Evolutionary conservation across 2,113 vertebrate species (phyloP).

Genomic region (Halichoeres trimaculatus): DNA sequence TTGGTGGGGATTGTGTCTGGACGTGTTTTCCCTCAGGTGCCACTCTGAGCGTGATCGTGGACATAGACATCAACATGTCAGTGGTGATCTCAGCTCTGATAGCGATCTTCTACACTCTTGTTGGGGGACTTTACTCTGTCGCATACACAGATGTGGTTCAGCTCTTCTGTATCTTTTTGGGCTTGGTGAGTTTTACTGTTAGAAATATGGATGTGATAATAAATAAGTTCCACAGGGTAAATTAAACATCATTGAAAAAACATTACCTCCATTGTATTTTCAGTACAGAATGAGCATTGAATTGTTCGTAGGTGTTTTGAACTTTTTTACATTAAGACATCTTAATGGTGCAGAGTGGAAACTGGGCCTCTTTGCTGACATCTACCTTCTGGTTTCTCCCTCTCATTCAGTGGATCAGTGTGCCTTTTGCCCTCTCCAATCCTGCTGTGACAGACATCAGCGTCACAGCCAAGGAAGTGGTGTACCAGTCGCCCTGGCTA

Average conservation of each 20-base stretch:
- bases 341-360: too few species aligned
- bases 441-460: conserved; percentile 93
- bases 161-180: conserved; percentile 97
- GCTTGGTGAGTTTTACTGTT: conserved; percentile 87
- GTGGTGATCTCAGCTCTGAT: conserved; percentile 94
- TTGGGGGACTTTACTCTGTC: conserved; percentile 96
- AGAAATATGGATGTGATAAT: not conserved
- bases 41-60: conserved; percentile 96
- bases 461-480: conserved; percentile 87
- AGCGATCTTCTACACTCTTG: conserved; percentile 93
- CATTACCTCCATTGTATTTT: too few species aligned
- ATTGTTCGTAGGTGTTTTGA: too few species aligned
- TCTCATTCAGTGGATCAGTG: conserved; percentile 91
- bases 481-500: conserved; percentile 93
- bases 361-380: too few species aligned
- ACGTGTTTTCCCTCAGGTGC: conserved; percentile 83
- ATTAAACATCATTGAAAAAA: too few species aligned
- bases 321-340: too few species aligned
- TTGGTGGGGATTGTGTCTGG: not conserved
- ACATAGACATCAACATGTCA: conserved; percentile 91
- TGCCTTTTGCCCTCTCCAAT: conserved; percentile 94
- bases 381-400: too few species aligned
- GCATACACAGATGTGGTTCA: conserved; percentile 98
- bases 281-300: too few species aligned
- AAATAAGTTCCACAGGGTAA: not conserved